Base-by-base conservation (phyloP, 2,888 invertebrate species). In the Rugalucina vietnamica region DNA sequence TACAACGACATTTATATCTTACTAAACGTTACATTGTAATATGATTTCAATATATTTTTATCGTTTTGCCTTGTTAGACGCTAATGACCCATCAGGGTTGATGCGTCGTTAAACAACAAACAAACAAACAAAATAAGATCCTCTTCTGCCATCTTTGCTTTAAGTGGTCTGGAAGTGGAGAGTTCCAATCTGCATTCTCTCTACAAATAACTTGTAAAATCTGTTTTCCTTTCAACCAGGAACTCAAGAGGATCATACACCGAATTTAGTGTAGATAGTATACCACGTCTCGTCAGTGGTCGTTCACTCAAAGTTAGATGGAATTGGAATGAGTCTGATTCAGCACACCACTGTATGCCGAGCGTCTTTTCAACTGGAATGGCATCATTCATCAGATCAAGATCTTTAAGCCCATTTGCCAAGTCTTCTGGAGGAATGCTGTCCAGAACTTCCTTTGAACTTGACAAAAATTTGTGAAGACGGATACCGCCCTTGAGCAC, bases 211-310 rank as follows among this genome's bases (percentile, higher is more conserved):
- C 70, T 65, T 87, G 89, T 36, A 88, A 54, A 14, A 88, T 81
- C 32, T 81, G 76, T 49, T 86, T 88, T 1, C 85, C 81, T 14
- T 69, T 43, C 14, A 88, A 78, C 78, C n/a, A 90, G 49, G 29
- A 89, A 80, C 27, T 82, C 87, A 34, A 88, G 69, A 2, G 89
- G 86, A 72, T 89, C 88, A 72, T 84, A 86, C 5, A 89, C 65
- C 4, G 84, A 81, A 49, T 54, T 14, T 18, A 49, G 14, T 49
- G 50, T 49, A 86, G 18, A 89, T 32, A 27, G 69, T 27, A 69
- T 69, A 1, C 77, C 82, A 29, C 85, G 70, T 29, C 85, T 71
- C 27, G 80, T 78, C 5, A 79, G 24, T n/a, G 88, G 82, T 24
- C 79, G 65, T 29, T 81, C 84, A n/a, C 74, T 78, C 57, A 86